Evolutionary conservation across 2,888 invertebrate species (phyloP).

Genomic region (Biston betularia): DNA sequence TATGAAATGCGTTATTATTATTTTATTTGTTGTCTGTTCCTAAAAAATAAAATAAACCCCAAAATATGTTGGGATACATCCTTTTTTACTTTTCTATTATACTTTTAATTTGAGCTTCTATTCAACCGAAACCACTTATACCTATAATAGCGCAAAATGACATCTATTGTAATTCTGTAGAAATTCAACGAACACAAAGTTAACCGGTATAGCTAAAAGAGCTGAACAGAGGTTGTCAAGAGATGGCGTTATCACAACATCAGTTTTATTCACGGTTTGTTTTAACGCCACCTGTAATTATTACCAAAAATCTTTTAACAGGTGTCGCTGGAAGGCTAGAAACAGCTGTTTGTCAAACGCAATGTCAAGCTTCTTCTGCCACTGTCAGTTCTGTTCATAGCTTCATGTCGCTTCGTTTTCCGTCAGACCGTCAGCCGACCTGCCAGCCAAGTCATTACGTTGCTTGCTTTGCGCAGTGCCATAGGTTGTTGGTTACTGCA

Average conservation of each 20-base stretch:
- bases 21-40: neutral
- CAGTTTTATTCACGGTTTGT: neutral
- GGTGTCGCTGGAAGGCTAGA: conserved; percentile 48
- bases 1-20: conserved; percentile 27
- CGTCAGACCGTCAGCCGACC: too few relatives aligned
- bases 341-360: conserved; percentile 68
- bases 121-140: too few relatives aligned
- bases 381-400: conserved; percentile 21
- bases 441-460: neutral
- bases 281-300: conserved; percentile 16
- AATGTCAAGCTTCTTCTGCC: conserved; percentile 55
- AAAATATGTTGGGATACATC: too few relatives aligned
- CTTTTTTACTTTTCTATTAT: too few relatives aligned
- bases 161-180: neutral
- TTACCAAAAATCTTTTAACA: conserved; percentile 13
- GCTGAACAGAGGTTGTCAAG: neutral
- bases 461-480: conserved; percentile 6
- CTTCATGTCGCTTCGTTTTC: conserved; percentile 18
- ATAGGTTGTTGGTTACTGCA: conserved; percentile 24
- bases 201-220: neutral
- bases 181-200: neutral
- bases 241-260: too few relatives aligned
- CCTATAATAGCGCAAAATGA: too few relatives aligned
- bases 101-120: too few relatives aligned
- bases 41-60: too few relatives aligned